A percentile compares a stretch with the other conserved stretches of the same genome.
These are phyloP conservation scores for Sebastes minor DNA, from an alignment of 2,797 vertebrate species.

Conservation along the genomic window DNA sequence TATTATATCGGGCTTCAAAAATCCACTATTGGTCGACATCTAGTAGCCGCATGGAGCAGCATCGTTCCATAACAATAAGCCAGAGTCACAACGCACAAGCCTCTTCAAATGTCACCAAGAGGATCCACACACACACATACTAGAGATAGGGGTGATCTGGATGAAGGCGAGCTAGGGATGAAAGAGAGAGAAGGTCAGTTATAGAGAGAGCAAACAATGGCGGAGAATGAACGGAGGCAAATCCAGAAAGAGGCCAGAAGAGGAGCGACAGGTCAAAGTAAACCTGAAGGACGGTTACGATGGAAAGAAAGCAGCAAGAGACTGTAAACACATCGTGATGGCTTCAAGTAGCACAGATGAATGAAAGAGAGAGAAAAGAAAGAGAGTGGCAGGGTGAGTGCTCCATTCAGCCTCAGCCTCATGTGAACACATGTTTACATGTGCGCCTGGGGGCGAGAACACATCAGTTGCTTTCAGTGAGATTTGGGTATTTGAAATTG, in stretches of 20 bases:
- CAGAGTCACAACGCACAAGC: slow-evolving; percentile 19
- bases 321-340: neutral
- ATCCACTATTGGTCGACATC: too few relatives aligned
- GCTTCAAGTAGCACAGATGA: neutral
- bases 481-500: slow-evolving; percentile 17
- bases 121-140: slow-evolving; percentile 2
- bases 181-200: slow-evolving; percentile 12
- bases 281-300: neutral
- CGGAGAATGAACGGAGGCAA: neutral
- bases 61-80: slow-evolving; percentile 24
- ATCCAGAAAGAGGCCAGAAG: neutral
- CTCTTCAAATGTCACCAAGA: slow-evolving; percentile 59
- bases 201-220: neutral
- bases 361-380: neutral
- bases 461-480: slow-evolving; percentile 6
- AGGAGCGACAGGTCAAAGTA: slow-evolving; percentile 11
- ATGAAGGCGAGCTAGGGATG: neutral
- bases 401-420: slow-evolving; percentile 9
- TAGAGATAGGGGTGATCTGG: neutral
- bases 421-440: slow-evolving; percentile 12
- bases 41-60: neutral
- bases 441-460: neutral
- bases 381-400: neutral
- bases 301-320: neutral
- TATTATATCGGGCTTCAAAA: too few relatives aligned